phyloP scores from a whole-genome alignment of 2,888 invertebrate genomes.

The Stegana nigrithorax region DNA sequence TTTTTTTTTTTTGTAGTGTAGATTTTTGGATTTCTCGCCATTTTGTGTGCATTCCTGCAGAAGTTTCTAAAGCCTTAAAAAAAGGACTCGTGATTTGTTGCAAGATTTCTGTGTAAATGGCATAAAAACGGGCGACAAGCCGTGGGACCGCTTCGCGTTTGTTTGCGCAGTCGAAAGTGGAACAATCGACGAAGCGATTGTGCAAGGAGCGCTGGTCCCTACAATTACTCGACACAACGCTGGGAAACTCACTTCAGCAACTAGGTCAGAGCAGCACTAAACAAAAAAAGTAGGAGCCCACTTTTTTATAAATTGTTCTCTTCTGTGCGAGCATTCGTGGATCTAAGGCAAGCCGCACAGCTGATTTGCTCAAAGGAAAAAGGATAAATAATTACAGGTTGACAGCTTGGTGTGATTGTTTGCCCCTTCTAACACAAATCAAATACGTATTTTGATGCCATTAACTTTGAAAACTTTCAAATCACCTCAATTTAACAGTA shows the following conservation, averaged over 20 bases:
- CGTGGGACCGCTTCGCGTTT: constrained; percentile 54
- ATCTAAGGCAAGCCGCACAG: constrained; percentile 45
- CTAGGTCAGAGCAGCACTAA: too few relatives aligned
- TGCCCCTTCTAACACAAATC: too few relatives aligned
- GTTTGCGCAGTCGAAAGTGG: constrained; percentile 50
- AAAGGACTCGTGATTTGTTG: constrained; percentile 56
- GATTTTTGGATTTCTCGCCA: background rate
- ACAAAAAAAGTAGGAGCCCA: constrained; percentile 31
- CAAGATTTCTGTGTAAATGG: constrained; percentile 58
- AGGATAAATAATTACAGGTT: constrained; percentile 58
- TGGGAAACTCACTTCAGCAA: constrained; percentile 6
- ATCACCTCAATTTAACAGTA: too few relatives aligned
- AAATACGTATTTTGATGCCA: too few relatives aligned
- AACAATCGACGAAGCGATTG: constrained; percentile 40
- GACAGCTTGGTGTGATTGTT: too few relatives aligned
- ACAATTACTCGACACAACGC: constrained; percentile 41
- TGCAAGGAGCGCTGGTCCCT: constrained; percentile 19
- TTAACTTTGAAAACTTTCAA: too few relatives aligned
- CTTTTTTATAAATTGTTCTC: constrained; percentile 52
- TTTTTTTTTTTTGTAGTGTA: background rate
- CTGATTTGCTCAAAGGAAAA: constrained; percentile 40
- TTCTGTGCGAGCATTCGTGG: constrained; percentile 33
- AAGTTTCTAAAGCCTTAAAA: constrained; percentile 22
- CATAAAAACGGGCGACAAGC: constrained; percentile 49
- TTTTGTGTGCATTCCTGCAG: background rate